Conservation (phyloP, 2,113 vertebrate species). For the Spea multiplicata region DNA sequence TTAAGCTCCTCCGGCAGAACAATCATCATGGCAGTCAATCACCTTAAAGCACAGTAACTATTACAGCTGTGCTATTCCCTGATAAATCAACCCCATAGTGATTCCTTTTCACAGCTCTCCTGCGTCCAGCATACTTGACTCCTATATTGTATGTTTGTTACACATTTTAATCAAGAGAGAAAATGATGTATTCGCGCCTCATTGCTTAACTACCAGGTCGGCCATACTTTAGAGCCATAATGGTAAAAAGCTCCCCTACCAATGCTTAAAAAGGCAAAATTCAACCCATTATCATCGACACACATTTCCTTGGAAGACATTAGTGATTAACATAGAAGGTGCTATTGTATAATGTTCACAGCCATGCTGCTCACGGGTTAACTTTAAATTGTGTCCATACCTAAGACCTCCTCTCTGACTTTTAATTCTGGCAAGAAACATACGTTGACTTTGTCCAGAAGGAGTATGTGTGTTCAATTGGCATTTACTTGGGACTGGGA, state of each 20-base stretch:
- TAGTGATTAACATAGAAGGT: too few species aligned
- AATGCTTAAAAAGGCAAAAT: background rate
- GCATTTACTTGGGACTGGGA: too few species aligned
- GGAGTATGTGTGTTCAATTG: too few species aligned
- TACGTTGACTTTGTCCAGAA: too few species aligned
- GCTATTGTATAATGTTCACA: too few species aligned
- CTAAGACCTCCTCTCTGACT: too few species aligned
- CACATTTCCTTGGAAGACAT: too few species aligned
- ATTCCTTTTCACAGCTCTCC: slow-evolving; percentile 21
- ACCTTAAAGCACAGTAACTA: slow-evolving; percentile 5
- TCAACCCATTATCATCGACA: too few species aligned
- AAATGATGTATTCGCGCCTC: slow-evolving; percentile 11
- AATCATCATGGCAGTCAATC: slow-evolving; percentile 26
- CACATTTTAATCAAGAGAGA: slow-evolving; percentile 29
- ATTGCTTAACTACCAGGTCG: background rate
- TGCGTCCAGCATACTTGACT: slow-evolving; percentile 6
- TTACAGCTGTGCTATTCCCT: slow-evolving; percentile 13
- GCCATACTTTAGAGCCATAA: background rate
- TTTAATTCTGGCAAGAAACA: too few species aligned
- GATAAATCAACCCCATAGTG: slow-evolving; percentile 41
- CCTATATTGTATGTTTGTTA: slow-evolving; percentile 21
- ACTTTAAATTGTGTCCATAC: too few species aligned
- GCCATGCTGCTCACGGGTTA: too few species aligned
- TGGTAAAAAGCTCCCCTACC: background rate
- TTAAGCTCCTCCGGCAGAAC: slow-evolving; percentile 19